Evolutionary conservation across 2,797 vertebrate species (phyloP), one percentile per base, ranked within the genome.

Genomic region (Thripadectes ignobilis): DNA sequence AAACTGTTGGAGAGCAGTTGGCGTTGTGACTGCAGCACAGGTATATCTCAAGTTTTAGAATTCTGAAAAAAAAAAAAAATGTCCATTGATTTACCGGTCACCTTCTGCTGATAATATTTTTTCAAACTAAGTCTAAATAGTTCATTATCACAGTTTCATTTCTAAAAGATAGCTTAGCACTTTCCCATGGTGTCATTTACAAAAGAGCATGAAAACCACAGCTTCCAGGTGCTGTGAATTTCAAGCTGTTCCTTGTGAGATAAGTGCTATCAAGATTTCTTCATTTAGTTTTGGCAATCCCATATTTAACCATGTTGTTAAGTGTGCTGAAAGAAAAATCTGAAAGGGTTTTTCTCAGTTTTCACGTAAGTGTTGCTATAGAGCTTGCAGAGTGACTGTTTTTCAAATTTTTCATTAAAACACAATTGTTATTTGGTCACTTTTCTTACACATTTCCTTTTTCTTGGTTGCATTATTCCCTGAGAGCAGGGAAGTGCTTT

Each of bases 201-300:
- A 86, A 94, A 92, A 66, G 89, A 94, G 75, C 79, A 66, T 41
- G 92, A 83, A 93, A 96, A 85, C 87, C 91, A 74, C 85, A 89
- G 68, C 65, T 61, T 82, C 68, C 91, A 91, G 93, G 89, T 92
- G 78, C 82, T 85, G 48, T 49, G 85, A 91, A 84, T 94, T 93
- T 88, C 89, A 94, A 93, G 79, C 66, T 84, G 72, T 57, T 88
- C 88, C 82, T 93, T 85, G 63, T 81, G 77, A 91, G 65, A 79
- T 87, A 92, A 96, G 92, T 96, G 76, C 45, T 52, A 67, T 95
- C 79, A 94, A 95, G 96, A 86, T 81, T 83, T 58, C 87, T 85
- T 78, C 77, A 68, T 69, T 85, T 81, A 62, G 39, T 92, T 93
- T 88, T 93, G 77, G 68, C 57, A 91, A 84, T 52, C 75, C 86